Evolutionary conservation across 2,113 vertebrate genomes (phyloP).

Genomic region (Pterocles gutturalis): DNA sequence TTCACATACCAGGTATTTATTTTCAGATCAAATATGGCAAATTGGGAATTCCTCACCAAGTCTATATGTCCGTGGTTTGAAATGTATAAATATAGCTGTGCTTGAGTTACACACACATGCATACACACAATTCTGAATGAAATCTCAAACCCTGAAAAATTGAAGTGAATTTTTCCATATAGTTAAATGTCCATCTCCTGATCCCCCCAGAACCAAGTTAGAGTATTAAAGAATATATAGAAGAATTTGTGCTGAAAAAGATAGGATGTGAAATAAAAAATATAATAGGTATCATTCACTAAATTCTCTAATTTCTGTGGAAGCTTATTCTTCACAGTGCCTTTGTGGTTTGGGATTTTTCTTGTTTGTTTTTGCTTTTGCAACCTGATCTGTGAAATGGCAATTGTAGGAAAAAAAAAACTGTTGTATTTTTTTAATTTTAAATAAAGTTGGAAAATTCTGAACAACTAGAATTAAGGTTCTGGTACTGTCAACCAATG

Average conservation of each 20-base stretch:
- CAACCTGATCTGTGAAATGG: background rate
- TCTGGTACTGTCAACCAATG: background rate
- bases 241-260: background rate
- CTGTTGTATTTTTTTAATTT: background rate
- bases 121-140: background rate
- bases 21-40: background rate
- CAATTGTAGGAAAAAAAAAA: background rate
- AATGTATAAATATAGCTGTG: background rate
- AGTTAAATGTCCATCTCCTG: background rate
- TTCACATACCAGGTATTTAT: background rate
- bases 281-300: background rate
- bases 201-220: background rate
- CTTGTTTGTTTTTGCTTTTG: background rate
- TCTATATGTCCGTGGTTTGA: background rate
- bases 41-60: background rate
- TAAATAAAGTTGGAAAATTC: background rate
- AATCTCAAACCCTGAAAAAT: background rate
- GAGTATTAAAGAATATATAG: background rate
- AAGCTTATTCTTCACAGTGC: background rate
- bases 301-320: background rate
- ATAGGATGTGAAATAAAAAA: background rate
- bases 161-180: background rate
- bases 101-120: background rate
- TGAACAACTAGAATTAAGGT: background rate
- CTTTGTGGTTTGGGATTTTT: background rate